Conservation (phyloP, 1,140 invertebrate genomes). For the Rhopalosiphum padi region DNA sequence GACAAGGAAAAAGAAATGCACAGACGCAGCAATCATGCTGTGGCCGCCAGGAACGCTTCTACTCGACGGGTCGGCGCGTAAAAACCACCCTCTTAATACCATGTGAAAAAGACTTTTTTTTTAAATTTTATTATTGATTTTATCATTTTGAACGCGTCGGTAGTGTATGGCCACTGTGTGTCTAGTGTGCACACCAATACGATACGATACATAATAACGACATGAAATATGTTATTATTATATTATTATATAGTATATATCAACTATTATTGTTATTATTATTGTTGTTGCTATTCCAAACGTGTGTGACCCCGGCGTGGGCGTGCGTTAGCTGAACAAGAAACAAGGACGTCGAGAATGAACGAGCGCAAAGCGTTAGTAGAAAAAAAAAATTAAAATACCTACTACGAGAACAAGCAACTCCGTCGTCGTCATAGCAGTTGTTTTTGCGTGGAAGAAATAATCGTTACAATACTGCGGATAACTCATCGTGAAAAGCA, state of each 20-base stretch:
- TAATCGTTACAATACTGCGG: not conserved
- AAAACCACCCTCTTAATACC: not conserved
- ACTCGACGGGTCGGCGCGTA: not conserved
- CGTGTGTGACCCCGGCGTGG: not conserved
- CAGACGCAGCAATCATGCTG: no score
- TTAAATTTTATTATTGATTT: not conserved
- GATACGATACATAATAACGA: not conserved
- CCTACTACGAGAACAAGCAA: not conserved
- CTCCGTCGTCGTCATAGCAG: not conserved
- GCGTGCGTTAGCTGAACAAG: not conserved
- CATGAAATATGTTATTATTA: not conserved
- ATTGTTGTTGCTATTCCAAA: not conserved
- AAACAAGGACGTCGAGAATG: not conserved
- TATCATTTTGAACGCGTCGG: not conserved
- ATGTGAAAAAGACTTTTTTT: not conserved
- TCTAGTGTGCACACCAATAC: not conserved
- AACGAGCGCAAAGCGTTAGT: not conserved
- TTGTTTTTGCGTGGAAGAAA: not conserved
- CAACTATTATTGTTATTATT: not conserved
- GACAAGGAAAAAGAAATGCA: not conserved
- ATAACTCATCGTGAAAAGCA: not conserved
- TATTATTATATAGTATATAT: constrained; percentile 12
- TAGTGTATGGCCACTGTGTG: no score
- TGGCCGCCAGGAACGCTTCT: not conserved
- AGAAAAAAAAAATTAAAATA: not conserved